Base-by-base conservation (phyloP, 2,797 vertebrate species). In the Eupleurogrammus muticus region DNA sequence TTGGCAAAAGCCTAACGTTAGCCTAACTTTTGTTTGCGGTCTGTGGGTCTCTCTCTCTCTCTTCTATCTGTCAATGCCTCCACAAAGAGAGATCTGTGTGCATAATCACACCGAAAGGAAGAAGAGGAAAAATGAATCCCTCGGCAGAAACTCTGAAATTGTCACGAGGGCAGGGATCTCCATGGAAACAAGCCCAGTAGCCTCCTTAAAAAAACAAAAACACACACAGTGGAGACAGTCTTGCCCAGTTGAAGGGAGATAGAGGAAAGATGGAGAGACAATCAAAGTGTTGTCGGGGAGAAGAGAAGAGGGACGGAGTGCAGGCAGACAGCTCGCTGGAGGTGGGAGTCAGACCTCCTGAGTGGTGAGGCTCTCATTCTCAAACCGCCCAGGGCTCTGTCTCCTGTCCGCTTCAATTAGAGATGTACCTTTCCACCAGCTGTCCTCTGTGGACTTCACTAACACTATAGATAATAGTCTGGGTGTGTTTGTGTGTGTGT, bases 161-260 rank as follows among this genome's bases (percentile, higher is more conserved):
- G 72, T 85, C 75, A 79, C 32, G 62, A 44, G 40, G 81, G 83
- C 70, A 67, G 70, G 49, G 34, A 70, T 82, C 79, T 81, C 82
- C 51, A 68, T 76, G 80, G 83, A 69, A 85, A 82, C 82, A 73
- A 77, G 59, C 47, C 77, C 66, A 83, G 84, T 83, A 84, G 61
- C 63, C 66, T 44, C 40, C 46, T 35, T 13, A 56, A 48, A 65
- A 17, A 42, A 42, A 42, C 48, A 66, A 50, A 56, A 28, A 28
- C 6, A 69, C n/a, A 51, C 16, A 70, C 44, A 81, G 59, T 67
- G 32, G 13, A 46, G 50, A n/a, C 34, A 4, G 60, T 48, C 7
- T 19, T 20, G 35, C 32, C 28, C 11, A 13, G 77, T 34, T 50
- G 64, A 65, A 79, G 62, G 63, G 24, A 58, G 63, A 67, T 54